A percentile compares a stretch with the other conserved stretches of the same genome.
Conservation (phyloP, 1,140 invertebrate species). For the Drosophila baimaii region DNA sequence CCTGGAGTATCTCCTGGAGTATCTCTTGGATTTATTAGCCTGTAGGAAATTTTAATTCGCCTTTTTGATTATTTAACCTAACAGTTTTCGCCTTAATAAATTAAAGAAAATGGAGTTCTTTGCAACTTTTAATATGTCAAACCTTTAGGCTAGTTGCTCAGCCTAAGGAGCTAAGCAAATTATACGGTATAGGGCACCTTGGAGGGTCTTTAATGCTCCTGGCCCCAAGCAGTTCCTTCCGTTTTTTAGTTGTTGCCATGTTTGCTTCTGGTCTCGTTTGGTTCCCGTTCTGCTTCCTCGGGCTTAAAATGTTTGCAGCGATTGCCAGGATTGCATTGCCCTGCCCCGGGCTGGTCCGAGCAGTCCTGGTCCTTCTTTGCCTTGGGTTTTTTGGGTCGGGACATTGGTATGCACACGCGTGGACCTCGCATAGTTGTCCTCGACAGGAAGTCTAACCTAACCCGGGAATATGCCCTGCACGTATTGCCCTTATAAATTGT, state of each 20-base stretch:
- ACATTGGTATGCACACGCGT: conserved; percentile 80
- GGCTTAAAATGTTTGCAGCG: conserved; percentile 74
- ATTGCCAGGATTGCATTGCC: conserved; percentile 51
- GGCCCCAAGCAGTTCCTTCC: conserved; percentile 28
- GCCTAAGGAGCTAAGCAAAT: neutral
- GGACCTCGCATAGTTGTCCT: conserved; percentile 78
- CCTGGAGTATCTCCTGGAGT: no score
- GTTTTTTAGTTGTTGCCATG: conserved; percentile 45
- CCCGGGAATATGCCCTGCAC: conserved; percentile 74
- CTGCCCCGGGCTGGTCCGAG: conserved; percentile 26
- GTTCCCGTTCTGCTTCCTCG: conserved; percentile 7
- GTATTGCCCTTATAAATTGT: conserved; percentile 81
- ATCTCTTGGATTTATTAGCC: no score
- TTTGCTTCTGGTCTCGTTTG: conserved; percentile 17
- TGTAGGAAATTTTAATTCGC: no score
- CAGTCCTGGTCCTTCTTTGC: conserved; percentile 1
- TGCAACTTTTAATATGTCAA: no score
- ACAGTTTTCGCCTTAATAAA: neutral
- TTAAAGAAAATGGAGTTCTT: no score
- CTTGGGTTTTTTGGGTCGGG: conserved; percentile 22
- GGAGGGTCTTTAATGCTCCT: conserved; percentile 12
- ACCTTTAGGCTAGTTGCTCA: no score
- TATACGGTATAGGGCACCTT: neutral
- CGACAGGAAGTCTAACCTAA: conserved; percentile 74
- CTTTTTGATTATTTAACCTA: no score